Evolutionary conservation across 2,797 vertebrate genomes (phyloP).

Genomic region (Rhyacichthys aspro): DNA sequence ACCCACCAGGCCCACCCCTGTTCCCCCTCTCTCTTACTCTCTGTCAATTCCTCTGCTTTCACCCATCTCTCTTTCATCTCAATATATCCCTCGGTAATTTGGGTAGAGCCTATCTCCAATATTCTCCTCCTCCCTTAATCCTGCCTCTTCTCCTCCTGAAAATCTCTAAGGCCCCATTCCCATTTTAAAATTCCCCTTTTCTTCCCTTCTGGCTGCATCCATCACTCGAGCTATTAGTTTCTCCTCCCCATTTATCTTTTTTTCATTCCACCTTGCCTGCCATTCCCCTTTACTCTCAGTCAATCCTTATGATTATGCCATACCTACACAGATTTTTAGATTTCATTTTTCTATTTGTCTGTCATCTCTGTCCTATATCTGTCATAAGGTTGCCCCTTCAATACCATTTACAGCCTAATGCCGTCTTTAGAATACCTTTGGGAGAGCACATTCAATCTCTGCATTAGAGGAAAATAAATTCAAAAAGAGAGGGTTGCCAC

Average conservation of each 20-base stretch:
- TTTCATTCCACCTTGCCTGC: conserved; percentile 22
- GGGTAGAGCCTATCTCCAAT: conserved; percentile 27
- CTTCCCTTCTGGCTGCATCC: conserved; percentile 30
- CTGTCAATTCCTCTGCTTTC: conserved; percentile 38
- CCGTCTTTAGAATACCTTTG: conserved; percentile 26
- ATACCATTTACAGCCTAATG: conserved; percentile 28
- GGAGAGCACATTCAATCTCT: conserved; percentile 11
- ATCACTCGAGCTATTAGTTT: conserved; percentile 39
- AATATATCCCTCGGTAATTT: conserved; percentile 53
- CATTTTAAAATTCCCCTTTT: conserved; percentile 28
- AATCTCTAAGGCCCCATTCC: conserved; percentile 46
- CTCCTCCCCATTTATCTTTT: conserved; percentile 23
- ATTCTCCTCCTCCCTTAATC: conserved; percentile 19
- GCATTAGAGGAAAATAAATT: conserved; percentile 47
- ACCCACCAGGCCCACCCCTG: background rate
- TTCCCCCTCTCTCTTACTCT: conserved; percentile 11
- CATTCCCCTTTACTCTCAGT: conserved; percentile 27
- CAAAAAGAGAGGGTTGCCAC: conserved; percentile 35
- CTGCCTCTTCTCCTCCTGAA: conserved; percentile 23
- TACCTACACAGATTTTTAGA: conserved; percentile 22
- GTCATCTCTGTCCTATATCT: conserved; percentile 19
- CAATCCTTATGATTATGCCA: conserved; percentile 39
- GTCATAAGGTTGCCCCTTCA: conserved; percentile 12
- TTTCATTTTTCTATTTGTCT: conserved; percentile 37
- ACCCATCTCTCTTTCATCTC: conserved; percentile 54